phyloP scores from a whole-genome alignment of 2,797 vertebrate genomes.

The Helicolenus hilgendorfi region DNA sequence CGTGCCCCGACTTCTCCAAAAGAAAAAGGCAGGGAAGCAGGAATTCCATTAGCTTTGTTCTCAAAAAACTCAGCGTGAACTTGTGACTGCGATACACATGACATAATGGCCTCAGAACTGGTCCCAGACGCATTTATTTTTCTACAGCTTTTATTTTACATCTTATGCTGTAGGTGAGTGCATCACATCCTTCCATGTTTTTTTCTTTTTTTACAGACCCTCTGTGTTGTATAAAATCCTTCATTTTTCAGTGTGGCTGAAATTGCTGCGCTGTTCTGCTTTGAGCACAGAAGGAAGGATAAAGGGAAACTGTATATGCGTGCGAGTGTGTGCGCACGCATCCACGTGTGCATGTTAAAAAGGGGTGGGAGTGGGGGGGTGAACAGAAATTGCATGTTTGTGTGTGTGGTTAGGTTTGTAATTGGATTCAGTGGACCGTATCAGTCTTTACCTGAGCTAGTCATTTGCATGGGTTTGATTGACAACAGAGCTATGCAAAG shows the following conservation, averaged over 20 bases:
- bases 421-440: constrained; percentile 84
- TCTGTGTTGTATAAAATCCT: constrained; percentile 30
- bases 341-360: constrained; percentile 5
- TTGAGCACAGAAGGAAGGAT: constrained; percentile 17
- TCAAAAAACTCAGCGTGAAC: constrained; percentile 56
- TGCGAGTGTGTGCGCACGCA: background rate
- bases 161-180: constrained; percentile 35
- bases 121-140: constrained; percentile 23
- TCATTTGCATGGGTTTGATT: constrained; percentile 83
- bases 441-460: constrained; percentile 80
- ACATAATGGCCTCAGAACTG: constrained; percentile 45
- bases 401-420: constrained; percentile 78
- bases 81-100: constrained; percentile 54
- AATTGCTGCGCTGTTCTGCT: constrained; percentile 33
- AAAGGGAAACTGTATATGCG: background rate
- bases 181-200: constrained; percentile 6
- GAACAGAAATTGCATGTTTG: constrained; percentile 59
- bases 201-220: constrained; percentile 1
- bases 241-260: constrained; percentile 13
- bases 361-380: background rate
- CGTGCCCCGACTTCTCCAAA: constrained; percentile 55
- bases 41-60: constrained; percentile 77
- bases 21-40: constrained; percentile 51
- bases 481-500: constrained; percentile 79
- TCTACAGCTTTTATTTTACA: constrained; percentile 46